phyloP scores from a whole-genome alignment of 2,888 invertebrate genomes.

The Drosophila ustulata region DNA sequence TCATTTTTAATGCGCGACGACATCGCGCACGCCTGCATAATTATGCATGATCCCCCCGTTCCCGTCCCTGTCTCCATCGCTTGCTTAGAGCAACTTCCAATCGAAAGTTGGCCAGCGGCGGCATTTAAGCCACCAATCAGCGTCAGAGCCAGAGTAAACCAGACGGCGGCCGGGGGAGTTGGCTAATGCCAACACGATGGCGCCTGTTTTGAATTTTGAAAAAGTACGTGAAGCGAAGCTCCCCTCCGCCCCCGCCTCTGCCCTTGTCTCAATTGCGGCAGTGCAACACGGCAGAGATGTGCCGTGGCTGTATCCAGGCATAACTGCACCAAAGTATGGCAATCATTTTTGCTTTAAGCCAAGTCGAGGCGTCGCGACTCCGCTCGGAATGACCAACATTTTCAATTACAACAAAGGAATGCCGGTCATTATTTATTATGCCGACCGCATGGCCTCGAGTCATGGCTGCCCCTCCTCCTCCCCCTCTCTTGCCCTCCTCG shows the following conservation, averaged over 20 bases:
- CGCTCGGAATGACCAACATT: slow-evolving; percentile 81
- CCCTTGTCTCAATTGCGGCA: slow-evolving; percentile 27
- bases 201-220: slow-evolving; percentile 80
- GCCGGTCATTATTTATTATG: slow-evolving; percentile 82
- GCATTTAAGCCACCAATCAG: slow-evolving; percentile 79
- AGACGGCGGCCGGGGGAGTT: slow-evolving; percentile 4
- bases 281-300: slow-evolving; percentile 41
- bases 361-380: slow-evolving; percentile 48
- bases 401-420: slow-evolving; percentile 83
- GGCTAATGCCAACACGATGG: slow-evolving; percentile 73
- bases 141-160: slow-evolving; percentile 62
- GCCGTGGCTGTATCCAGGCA: slow-evolving; percentile 34
- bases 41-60: slow-evolving; percentile 64
- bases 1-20: slow-evolving; percentile 76
- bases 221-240: slow-evolving; percentile 71
- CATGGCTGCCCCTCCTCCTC: not conserved
- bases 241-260: not conserved
- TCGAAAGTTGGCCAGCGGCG: slow-evolving; percentile 47
- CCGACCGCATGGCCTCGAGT: slow-evolving; percentile 77
- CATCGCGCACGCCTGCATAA: slow-evolving; percentile 66
- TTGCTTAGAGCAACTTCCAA: slow-evolving; percentile 17
- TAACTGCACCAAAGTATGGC: slow-evolving; percentile 80
- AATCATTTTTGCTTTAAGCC: slow-evolving; percentile 83
- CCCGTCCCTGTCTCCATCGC: slow-evolving; percentile 11
- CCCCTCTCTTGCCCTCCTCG: not conserved